Base-by-base conservation (phyloP, 2,888 invertebrate genomes). In the Philopedon plagiatum region DNA sequence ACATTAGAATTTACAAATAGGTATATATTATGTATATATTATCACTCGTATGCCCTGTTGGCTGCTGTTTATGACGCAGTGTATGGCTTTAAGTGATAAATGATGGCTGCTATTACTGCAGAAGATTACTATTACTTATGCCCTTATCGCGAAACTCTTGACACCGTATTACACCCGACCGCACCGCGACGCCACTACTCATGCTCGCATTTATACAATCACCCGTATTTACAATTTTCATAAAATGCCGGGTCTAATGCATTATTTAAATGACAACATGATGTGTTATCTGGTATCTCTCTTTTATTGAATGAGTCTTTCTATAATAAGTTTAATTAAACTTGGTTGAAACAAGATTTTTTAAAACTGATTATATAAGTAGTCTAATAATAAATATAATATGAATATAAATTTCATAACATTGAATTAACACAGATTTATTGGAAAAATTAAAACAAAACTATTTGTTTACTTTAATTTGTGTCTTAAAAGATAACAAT, bases 71-170 rank as follows among this genome's bases (percentile, higher is more conserved):
- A 34, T 58, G 23, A 39, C 58, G 19, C 29, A 21, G 39, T 46
- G 46, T 61, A 61, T 46, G 61, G 46, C 32, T 46, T 26, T 18
- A 51, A 54, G 34, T 64, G 64, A 64, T 64, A 64, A 64, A 64
- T 56, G 64, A 64, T 54, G 18, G 49, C 56, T 54, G 64, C 32
- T 54, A 54, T 51, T 39, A 51, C 39, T 19, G 34, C 54, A 23
- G 54, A 34, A 64, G 51, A 64, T 64, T 54, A 64, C 37, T 64
- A 56, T 64, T 64, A 64, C 54, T 64, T 51, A 64, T 41, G 64
- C 39, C 19, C 39, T 54, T 64, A 64, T 51, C 64, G 41, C 41
- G 39, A 23, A 23, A 37, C 64, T 49, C 54, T 37, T 11, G 64
- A 51, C 54, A 51, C 32, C 21, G 34, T 32, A 34, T 49, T 51